Evolutionary conservation across 2,888 invertebrate genomes (phyloP), one percentile per base, ranked within the genome.

Genomic region (Heteromurus nitidus): DNA sequence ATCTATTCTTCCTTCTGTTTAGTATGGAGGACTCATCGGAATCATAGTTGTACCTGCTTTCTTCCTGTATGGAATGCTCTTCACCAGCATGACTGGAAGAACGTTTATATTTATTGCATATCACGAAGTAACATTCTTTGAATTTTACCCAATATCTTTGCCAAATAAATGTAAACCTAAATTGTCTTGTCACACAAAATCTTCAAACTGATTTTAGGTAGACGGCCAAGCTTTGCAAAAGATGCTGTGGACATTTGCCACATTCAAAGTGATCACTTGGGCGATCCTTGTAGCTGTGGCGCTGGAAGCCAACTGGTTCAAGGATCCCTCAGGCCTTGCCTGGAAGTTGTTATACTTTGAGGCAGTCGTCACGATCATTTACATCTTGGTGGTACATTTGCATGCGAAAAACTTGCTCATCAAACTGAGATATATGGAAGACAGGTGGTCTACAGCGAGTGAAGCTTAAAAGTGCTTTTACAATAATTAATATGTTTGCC

Each of bases 321-420:
- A 69, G 44, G 70, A 79, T 44, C 79, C 79, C 3, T 44, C 62
- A 5, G 79, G 64, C 20, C 70, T 79, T 26, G 65, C 79, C 31
- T 79, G 79, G 79, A 79, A 79, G 58, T 70, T 79, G 26, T 65
- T 79, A 5, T 79, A 79, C 53, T 79, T 79, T 79, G 79, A 79
- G 28, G 70, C 79, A 16, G 79, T 79, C 26, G 69, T 70, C 9
- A 79, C 79, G 18, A 79, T 79, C 20, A 62, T 79, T 13, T 79
- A 79, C 24, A n/a, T 79, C 36, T 28, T 79, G 47, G 68, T 79
- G 13, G 79, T 79, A 2, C 70, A 79, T 16, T 26, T 79, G 44
- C 79, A 79, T 22, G 31, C 79, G 7, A 50, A 44, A 28, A 79
- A 79, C 28, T 16, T 79, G 22, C 64, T 79, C 24, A 79, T 79